phyloP scores from a whole-genome alignment of 2,113 vertebrate species.

The Macaca fascicularis region DNA sequence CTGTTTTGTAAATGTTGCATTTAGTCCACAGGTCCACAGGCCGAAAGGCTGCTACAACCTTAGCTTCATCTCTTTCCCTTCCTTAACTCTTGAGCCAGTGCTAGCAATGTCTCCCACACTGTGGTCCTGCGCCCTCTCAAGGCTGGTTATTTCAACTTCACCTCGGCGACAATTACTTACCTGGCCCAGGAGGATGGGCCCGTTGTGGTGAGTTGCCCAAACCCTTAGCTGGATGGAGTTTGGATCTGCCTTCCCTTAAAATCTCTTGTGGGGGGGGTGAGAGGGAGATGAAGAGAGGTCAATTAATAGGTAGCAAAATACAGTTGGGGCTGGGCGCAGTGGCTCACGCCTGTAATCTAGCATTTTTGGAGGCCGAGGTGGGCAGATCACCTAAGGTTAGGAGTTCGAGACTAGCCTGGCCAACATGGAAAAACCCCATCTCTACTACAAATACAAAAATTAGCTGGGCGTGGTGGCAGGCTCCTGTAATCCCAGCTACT shows the following conservation, averaged over 20 bases:
- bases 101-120: conserved; percentile 96
- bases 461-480: no score
- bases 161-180: conserved; percentile 94
- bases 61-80: not conserved
- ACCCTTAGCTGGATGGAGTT: not conserved
- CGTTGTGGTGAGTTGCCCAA: conserved; percentile 89
- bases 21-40: not conserved
- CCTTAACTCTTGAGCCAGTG: conserved; percentile 86
- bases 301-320: not conserved
- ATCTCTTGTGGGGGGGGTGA: not conserved
- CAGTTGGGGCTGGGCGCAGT: not conserved
- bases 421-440: no score
- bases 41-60: not conserved
- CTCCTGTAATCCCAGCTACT: no score
- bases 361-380: no score
- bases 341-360: no score
- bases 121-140: conserved; percentile 96
- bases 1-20: not conserved
- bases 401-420: no score
- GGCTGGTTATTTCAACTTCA: conserved; percentile 98
- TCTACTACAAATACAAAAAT: no score
- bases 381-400: no score
- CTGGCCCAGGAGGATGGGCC: conserved; percentile 94
- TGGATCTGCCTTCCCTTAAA: not conserved
- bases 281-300: not conserved